Percentiles rank a stretch among this genome's conserved stretches.
These are phyloP conservation scores for Cheilosia vulpina DNA, from an alignment of 2,888 invertebrate species.

Conservation along the genomic window DNA sequence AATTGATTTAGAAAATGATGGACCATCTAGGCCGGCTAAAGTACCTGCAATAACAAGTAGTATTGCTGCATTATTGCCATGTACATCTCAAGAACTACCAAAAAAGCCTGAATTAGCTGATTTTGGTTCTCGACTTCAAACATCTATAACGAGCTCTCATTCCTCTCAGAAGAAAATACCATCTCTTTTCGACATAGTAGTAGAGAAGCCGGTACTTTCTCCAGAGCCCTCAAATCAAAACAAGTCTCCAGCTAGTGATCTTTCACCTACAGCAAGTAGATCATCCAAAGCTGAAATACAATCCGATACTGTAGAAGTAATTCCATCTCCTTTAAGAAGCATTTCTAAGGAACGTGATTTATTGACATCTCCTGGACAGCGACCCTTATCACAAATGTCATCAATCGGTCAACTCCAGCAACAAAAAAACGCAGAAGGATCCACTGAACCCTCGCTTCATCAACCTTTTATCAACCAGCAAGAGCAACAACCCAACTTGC, in stretches of 20 bases:
- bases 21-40: slow-evolving; percentile 61
- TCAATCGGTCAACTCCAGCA: slow-evolving; percentile 26
- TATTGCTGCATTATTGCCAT: neutral
- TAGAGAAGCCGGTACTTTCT: slow-evolving; percentile 76
- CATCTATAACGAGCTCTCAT: neutral
- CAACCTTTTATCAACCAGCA: slow-evolving; percentile 1
- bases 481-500: slow-evolving; percentile 16
- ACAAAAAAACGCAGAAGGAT: neutral
- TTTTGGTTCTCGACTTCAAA: neutral
- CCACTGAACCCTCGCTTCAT: neutral
- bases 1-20: slow-evolving; percentile 66
- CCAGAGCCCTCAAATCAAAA: slow-evolving; percentile 20
- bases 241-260: neutral
- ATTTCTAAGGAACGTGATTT: slow-evolving; percentile 50
- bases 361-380: slow-evolving; percentile 35
- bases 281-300: slow-evolving; percentile 33
- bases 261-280: slow-evolving; percentile 21
- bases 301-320: neutral
- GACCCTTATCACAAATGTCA: slow-evolving; percentile 50
- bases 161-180: slow-evolving; percentile 77
- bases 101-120: slow-evolving; percentile 6
- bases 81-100: slow-evolving; percentile 9
- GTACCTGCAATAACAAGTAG: slow-evolving; percentile 7
- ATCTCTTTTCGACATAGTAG: slow-evolving; percentile 80
- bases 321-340: slow-evolving; percentile 41